phyloP scores from a whole-genome alignment of 2,113 vertebrate species.

The Tamias sibiricus region DNA sequence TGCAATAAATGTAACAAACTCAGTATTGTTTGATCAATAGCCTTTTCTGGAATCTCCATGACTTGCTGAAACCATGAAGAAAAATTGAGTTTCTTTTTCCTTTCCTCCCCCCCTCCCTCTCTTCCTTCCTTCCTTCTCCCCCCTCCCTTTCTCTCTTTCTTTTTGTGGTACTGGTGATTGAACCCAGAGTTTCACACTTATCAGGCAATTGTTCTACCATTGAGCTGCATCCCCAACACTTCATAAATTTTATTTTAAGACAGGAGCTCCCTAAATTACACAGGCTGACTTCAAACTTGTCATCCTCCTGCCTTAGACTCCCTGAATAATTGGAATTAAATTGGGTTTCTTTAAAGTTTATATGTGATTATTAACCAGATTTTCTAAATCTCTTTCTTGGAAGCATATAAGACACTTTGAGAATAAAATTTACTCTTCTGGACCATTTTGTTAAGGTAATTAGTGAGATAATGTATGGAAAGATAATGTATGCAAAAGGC shows the following conservation, averaged over 20 bases:
- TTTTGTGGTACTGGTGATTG: too few relatives aligned
- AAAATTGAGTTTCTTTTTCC: constrained; percentile 11
- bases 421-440: constrained; percentile 49
- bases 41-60: background rate
- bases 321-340: background rate
- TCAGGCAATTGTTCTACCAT: background rate
- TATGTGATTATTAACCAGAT: constrained; percentile 31
- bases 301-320: background rate
- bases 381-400: constrained; percentile 48
- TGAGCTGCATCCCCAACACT: background rate
- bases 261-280: background rate
- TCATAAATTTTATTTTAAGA: background rate
- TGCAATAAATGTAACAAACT: constrained; percentile 5
- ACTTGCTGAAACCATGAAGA: background rate
- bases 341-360: constrained; percentile 30
- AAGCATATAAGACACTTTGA: constrained; percentile 29
- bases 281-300: background rate
- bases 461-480: constrained; percentile 34
- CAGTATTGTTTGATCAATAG: constrained; percentile 18
- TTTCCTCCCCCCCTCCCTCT: too few relatives aligned
- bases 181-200: too few relatives aligned
- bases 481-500: constrained; percentile 47
- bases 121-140: too few relatives aligned
- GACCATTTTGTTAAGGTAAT: constrained; percentile 28
- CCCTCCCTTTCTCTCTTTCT: too few relatives aligned